phyloP scores from a whole-genome alignment of 1,140 invertebrate species.

The Aethina tumida region DNA sequence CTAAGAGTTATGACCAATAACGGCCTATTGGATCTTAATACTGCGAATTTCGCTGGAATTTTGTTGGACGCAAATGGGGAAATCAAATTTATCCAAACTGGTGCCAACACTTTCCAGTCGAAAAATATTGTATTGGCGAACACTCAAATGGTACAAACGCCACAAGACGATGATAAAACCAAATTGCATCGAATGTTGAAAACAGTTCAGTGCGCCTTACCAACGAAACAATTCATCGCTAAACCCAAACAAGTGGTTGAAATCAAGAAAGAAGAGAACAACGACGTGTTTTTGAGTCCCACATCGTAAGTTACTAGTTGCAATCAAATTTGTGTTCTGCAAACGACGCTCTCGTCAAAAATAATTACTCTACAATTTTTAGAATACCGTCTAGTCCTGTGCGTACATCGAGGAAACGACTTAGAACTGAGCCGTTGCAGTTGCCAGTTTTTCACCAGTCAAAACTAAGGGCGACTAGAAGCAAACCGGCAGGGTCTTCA shows the following conservation, averaged over 20 bases:
- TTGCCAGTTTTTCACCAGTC: conserved; percentile 41
- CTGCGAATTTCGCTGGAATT: conserved; percentile 47
- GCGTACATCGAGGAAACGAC: conserved; percentile 50
- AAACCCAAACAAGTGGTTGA: conserved; percentile 32
- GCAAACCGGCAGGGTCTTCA: conserved; percentile 38
- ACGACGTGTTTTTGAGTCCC: conserved; percentile 69
- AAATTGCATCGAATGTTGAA: conserved; percentile 31
- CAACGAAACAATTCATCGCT: conserved; percentile 25
- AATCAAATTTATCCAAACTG: conserved; percentile 50
- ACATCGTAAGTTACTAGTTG: conserved; percentile 39
- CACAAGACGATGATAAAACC: conserved; percentile 20
- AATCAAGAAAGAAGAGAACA: conserved; percentile 46
- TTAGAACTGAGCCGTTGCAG: conserved; percentile 50
- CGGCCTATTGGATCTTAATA: conserved; percentile 48
- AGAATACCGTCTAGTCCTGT: conserved; percentile 54
- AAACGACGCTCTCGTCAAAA: conserved; percentile 3
- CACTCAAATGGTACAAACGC: conserved; percentile 33
- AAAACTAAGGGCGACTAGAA: conserved; percentile 45
- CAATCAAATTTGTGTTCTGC: background rate
- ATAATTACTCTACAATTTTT: conserved; percentile 9
- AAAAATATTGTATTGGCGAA: conserved; percentile 44
- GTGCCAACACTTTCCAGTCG: conserved; percentile 25
- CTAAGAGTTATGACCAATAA: conserved; percentile 52
- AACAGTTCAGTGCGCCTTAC: conserved; percentile 18
- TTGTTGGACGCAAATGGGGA: conserved; percentile 54